Evolutionary conservation across 2,888 invertebrate genomes (phyloP).

Genomic region (Acleris sparsana): DNA sequence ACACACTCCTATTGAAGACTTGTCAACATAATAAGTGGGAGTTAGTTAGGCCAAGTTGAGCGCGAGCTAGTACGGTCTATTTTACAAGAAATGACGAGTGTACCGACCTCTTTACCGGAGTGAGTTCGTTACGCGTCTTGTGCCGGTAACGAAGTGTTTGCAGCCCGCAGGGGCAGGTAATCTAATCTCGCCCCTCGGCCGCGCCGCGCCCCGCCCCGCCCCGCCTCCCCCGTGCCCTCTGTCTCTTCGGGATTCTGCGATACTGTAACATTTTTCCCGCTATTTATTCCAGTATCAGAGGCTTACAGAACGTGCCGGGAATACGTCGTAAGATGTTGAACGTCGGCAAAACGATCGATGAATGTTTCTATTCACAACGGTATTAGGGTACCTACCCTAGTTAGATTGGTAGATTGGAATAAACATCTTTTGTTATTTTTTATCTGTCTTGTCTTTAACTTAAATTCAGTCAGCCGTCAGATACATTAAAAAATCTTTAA

Average conservation of each 20-base stretch:
- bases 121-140: conserved; percentile 62
- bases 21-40: no score
- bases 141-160: conserved; percentile 77
- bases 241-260: conserved; percentile 40
- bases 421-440: no score
- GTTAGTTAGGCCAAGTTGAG: no score
- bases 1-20: no score
- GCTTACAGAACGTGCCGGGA: conserved; percentile 53
- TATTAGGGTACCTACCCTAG: background rate
- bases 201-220: conserved; percentile 12
- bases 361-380: conserved; percentile 4
- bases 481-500: no score
- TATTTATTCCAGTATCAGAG: conserved; percentile 76
- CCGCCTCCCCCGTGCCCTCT: conserved; percentile 23
- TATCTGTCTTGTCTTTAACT: no score
- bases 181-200: conserved; percentile 60
- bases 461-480: no score
- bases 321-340: conserved; percentile 38
- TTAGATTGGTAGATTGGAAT: no score
- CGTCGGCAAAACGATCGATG: conserved; percentile 35
- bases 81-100: conserved; percentile 25
- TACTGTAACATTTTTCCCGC: conserved; percentile 64
- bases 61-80: background rate
- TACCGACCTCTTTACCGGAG: conserved; percentile 38
- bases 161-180: conserved; percentile 77